These are phyloP conservation scores for Malacosoma neustria DNA, from an alignment of 2,888 invertebrate species.

Conservation along the genomic window DNA sequence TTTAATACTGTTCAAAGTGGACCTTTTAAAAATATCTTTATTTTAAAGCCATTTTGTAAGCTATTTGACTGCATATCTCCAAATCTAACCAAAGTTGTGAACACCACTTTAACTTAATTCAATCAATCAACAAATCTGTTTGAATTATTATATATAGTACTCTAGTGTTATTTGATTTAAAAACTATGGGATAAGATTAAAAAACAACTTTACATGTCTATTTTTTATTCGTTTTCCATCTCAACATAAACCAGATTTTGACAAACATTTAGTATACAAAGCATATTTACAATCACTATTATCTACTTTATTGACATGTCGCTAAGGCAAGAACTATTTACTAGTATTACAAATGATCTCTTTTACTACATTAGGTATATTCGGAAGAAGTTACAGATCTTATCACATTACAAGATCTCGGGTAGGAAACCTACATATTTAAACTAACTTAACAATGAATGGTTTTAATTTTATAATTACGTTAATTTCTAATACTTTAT, in stretches of 20 bases:
- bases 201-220: constrained; percentile 17
- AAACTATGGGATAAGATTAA: too few species aligned
- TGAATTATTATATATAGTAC: not conserved
- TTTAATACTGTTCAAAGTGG: too few species aligned
- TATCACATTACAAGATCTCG: too few species aligned
- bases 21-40: too few species aligned
- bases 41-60: too few species aligned
- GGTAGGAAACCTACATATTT: too few species aligned
- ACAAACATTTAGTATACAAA: constrained; percentile 39
- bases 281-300: constrained; percentile 35
- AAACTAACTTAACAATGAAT: too few species aligned
- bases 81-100: too few species aligned
- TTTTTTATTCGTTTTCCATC: constrained; percentile 31
- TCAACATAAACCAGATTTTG: constrained; percentile 20
- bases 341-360: constrained; percentile 3
- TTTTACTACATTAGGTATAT: constrained; percentile 2
- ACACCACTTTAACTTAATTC: not conserved
- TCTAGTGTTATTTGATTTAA: too few species aligned
- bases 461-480: too few species aligned
- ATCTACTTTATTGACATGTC: constrained; percentile 38
- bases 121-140: not conserved
- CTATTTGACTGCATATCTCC: too few species aligned
- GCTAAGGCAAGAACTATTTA: constrained; percentile 31
- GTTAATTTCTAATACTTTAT: too few species aligned
- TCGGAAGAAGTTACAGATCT: not conserved